Conservation (phyloP, 2,113 vertebrate species). For the Hirundichthys speculiger region DNA sequence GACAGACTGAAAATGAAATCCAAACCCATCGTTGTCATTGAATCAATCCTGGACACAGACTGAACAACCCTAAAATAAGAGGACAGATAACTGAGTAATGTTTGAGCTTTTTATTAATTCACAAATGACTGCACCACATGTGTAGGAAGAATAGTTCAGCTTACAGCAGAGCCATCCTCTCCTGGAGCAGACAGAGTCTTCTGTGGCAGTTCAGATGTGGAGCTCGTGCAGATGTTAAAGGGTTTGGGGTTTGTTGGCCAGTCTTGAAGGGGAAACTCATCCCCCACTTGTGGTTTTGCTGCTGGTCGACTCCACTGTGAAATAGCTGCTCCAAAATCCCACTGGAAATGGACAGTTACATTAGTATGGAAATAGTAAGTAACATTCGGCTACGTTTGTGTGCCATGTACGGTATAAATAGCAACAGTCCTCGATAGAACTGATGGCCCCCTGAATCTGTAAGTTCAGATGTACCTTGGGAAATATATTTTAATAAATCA, state of each 20-base stretch:
- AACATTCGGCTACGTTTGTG: neutral
- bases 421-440: neutral
- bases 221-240: slow-evolving; percentile 18
- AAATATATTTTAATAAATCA: neutral
- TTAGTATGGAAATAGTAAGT: neutral
- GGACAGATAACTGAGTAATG: slow-evolving; percentile 1
- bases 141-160: slow-evolving; percentile 1
- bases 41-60: neutral
- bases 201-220: slow-evolving; percentile 30
- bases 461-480: neutral
- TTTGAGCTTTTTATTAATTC: slow-evolving; percentile 31
- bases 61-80: slow-evolving; percentile 10
- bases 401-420: too few relatives aligned
- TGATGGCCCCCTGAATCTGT: neutral
- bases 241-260: slow-evolving; percentile 53
- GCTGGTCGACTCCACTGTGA: slow-evolving; percentile 61
- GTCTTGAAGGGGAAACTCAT: slow-evolving; percentile 55
- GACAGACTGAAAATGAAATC: too few relatives aligned
- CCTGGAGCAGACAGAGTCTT: slow-evolving; percentile 17
- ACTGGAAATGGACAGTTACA: slow-evolving; percentile 62
- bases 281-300: slow-evolving; percentile 23
- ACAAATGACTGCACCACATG: neutral
- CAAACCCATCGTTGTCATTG: too few relatives aligned
- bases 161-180: slow-evolving; percentile 8
- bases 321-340: slow-evolving; percentile 79